Base-by-base conservation (phyloP, 2,888 invertebrate species). In the Eristalinus sepulchralis region DNA sequence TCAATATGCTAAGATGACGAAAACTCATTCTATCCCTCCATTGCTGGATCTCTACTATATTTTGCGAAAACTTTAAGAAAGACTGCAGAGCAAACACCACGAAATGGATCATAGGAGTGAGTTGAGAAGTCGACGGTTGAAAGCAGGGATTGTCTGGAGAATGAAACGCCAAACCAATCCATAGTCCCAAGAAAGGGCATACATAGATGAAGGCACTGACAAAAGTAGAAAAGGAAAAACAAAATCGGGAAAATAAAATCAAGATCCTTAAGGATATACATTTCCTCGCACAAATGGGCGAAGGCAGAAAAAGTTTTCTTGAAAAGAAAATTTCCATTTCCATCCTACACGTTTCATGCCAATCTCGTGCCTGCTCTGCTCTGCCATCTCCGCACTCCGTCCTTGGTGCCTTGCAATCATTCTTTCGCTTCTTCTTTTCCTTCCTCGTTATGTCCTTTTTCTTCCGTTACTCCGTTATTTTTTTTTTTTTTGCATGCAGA, bases 311-410 rank as follows among this genome's bases (percentile, higher is more conserved):
- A 81, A 81, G 63, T 72, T 81, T 81, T 81, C 67, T 72, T 85
- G 60, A 47, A 83, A 78, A 72, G 68, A 64, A 82, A 77, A 82
- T 73, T 73, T 82, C 55, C 77, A 85, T 85, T 85, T 80, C 57
- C 57, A 57, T 67, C 68, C 70, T 73, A 73, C 73, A 39, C 47
- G 27, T 70, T 83, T 73, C 62, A 66, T 82, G 71, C 70, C 60
- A 66, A 60, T 55, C 57, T 39, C 27, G 27, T 27, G 39, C 57
- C 39, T 13, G 31, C 24, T 20, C 47, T 53, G 27, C 24, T 20
- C 47, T 53, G 27, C 5, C 27, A 27, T 5, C 27, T 31, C 63
- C 72, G 20, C 22, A 55, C 79, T n/a, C 39, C 34, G 59, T 79
- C 59, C 31, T 79, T 47, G 64, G 59, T 47, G 20, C 67, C 68